These are phyloP conservation scores for Acrocyrtus sp. DNA, from an alignment of 2,888 invertebrate genomes.

Conservation along the genomic window DNA sequence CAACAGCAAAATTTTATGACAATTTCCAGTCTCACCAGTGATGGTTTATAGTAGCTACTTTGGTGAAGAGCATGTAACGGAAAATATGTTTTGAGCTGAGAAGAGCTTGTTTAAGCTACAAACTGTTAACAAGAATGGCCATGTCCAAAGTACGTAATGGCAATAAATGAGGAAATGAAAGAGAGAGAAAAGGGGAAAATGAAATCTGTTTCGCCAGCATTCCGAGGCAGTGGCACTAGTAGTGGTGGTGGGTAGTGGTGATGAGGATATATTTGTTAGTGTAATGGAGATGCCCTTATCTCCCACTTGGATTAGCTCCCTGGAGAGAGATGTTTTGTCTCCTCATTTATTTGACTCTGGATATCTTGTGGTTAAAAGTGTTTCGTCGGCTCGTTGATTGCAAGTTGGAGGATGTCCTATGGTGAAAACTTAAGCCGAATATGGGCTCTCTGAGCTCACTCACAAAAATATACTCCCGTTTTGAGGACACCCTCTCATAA, in stretches of 20 bases:
- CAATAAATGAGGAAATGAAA: not conserved
- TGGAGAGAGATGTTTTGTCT: slow-evolving; percentile 41
- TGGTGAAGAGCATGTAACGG: not conserved
- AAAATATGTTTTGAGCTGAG: not conserved
- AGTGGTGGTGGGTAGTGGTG: not conserved
- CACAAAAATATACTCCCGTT: too few species aligned
- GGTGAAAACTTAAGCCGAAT: not conserved
- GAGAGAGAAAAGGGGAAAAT: not conserved
- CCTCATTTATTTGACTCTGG: slow-evolving; percentile 20
- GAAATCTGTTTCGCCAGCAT: too few species aligned
- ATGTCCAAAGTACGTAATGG: not conserved
- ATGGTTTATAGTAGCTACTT: too few species aligned
- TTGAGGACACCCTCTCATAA: too few species aligned
- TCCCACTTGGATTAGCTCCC: slow-evolving; percentile 42
- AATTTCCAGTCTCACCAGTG: slow-evolving; percentile 2
- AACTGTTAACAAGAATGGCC: too few species aligned
- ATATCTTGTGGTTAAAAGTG: slow-evolving; percentile 13
- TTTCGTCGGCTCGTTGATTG: not conserved
- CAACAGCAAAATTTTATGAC: not conserved
- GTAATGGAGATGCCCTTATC: slow-evolving; percentile 45
- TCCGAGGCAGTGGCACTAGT: too few species aligned
- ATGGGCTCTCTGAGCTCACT: too few species aligned
- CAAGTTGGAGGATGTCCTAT: not conserved
- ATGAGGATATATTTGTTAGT: slow-evolving; percentile 22
- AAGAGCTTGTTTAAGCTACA: not conserved